phyloP scores from a whole-genome alignment of 2,113 vertebrate species.

The Pseudorectes ferrugineus region DNA sequence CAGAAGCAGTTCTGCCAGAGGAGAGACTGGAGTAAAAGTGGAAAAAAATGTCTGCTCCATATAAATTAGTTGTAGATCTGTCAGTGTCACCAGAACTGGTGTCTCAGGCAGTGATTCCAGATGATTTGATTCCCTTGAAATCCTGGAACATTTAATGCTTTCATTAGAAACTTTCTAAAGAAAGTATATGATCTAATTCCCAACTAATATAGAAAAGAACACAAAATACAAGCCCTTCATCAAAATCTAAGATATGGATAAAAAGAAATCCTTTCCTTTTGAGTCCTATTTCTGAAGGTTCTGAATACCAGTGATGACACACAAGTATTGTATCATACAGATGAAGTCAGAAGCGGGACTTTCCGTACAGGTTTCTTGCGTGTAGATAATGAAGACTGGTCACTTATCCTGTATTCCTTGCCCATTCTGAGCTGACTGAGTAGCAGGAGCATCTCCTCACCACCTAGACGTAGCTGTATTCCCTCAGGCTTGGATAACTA shows the following conservation, averaged over 20 bases:
- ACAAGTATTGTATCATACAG: rapidly evolving
- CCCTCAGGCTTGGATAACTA: no score
- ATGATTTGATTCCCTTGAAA: neutral
- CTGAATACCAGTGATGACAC: neutral
- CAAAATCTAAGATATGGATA: neutral
- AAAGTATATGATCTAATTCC: neutral
- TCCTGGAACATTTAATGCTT: neutral
- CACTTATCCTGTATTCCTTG: neutral
- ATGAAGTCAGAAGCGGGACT: neutral
- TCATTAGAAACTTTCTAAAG: neutral
- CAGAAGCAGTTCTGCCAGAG: neutral
- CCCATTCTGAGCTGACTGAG: neutral
- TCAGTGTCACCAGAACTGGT: neutral
- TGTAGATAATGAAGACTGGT: rapidly evolving
- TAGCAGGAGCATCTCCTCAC: neutral
- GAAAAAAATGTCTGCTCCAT: neutral
- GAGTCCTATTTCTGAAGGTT: neutral
- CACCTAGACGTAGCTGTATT: rapidly evolving
- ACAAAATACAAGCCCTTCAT: neutral
- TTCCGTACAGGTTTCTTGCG: neutral
- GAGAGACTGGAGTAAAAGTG: neutral
- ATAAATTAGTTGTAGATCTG: neutral
- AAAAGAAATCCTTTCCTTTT: neutral
- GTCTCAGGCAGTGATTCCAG: neutral
- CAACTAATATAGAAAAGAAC: neutral